Evolutionary conservation across 2,113 vertebrate genomes (phyloP), one percentile per base, ranked within the genome.

Genomic region (Mustela lutreola): DNA sequence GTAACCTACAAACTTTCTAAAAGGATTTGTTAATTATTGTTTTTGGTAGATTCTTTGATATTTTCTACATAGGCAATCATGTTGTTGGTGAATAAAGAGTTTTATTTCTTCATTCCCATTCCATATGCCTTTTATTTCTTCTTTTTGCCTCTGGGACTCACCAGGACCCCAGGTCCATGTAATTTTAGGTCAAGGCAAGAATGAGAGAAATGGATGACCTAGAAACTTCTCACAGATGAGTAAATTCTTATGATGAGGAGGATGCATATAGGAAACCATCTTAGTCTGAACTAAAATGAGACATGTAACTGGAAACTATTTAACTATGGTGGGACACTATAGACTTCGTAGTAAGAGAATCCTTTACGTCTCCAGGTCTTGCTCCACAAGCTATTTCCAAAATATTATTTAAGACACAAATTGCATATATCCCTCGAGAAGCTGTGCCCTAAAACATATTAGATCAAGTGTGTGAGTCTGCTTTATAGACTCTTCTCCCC

Each of bases 171-270:
- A 39, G 22, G 53, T 71, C 10, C 15, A 80, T 0, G 3, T 36
- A 94, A 42, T 93, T 87, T 95, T 82, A 93, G 48, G 31, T 79
- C 42, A 88, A 78, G 53, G n/a, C 11, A 79, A 94, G 95, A 76
- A 42, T 48, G 31, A 86, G 24, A 92, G 50, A 85, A 85, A 91
- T 11, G 60, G 60, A 31, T 48, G 48, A 16, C 14, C 26, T 36
- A 88, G 67, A 87, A 87, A 80, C 11, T 63, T 76, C 67, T 82
- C 60, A 91, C 24, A 73, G 15, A 36, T 39, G 6, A 21, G 36
- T 56, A 58, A 93, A 22, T 79, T 97, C 45, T 87, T 39, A 22
- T 15, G 85, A 81, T 2, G 31, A 87, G 6, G 24, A 58, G 14
- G 26, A 31, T 58, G 10, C 24, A 70, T 1, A 24, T 1, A 56